phyloP scores from a whole-genome alignment of 1,140 invertebrate species.

The Penaeus vannamei region DNA sequence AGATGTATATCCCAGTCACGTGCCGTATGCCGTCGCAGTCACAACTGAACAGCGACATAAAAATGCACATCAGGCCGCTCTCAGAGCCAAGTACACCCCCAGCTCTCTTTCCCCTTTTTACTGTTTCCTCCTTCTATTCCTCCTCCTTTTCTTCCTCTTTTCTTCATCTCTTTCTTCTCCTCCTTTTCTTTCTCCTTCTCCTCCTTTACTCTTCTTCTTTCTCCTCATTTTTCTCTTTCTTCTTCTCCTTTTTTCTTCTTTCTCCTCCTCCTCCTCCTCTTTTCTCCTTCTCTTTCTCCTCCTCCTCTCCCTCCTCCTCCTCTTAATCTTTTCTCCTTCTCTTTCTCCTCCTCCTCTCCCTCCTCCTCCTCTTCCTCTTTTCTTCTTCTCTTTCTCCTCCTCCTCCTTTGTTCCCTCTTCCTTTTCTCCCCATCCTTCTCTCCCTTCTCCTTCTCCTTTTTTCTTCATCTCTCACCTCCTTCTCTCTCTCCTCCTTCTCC shows the following conservation, averaged over 20 bases:
- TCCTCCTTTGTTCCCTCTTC: neutral
- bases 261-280: neutral
- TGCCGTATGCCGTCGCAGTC: no score
- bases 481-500: conserved; percentile 1
- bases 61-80: no score
- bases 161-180: no score
- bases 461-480: neutral
- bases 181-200: neutral
- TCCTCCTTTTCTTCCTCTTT: neutral
- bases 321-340: neutral
- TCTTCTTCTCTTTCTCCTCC: neutral
- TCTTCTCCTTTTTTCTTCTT: neutral
- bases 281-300: neutral
- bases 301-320: no score
- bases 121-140: neutral
- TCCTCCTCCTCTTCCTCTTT: no score
- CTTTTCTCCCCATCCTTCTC: neutral
- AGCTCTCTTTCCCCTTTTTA: neutral
- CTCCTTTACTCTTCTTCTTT: neutral
- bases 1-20: no score
- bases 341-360: no score
- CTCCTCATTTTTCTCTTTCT: neutral
- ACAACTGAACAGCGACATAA: no score
- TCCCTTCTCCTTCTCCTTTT: conserved; percentile 13
- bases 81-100: neutral